Base-by-base conservation (phyloP, 2,888 invertebrate genomes). In the Hoplodrina ambigua region DNA sequence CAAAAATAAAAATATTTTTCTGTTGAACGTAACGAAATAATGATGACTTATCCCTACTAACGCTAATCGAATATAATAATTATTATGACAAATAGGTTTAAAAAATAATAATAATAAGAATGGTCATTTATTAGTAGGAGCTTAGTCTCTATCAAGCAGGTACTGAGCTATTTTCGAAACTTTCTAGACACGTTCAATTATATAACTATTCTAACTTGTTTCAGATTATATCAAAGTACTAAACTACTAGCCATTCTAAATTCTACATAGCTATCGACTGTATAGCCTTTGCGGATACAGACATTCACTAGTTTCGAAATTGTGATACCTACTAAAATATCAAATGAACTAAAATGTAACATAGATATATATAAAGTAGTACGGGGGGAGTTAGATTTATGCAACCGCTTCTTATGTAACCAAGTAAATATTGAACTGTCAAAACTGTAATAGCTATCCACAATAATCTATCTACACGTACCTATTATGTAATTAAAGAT, bases 291-390 rank as follows among this genome's bases (percentile, higher is more conserved):
- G 55, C 74, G 55, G 65, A 60, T 50, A 58, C 74, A 71, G 82
- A 75, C 82, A 84, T 80, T 82, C 78, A 75, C 80, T 72, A 55
- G 52, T 82, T 83, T 68, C 78, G 83, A 80, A 80, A 83, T 73
- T 63, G 67, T 49, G 50, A 68, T 64, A 79, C n/a, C n/a, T n/a
- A n/a, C 72, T 70, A 74, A 82, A 82, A 82, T 80, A 72, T 73
- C 58, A 54, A 76, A 75, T 65, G 44, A 50, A 72, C 61, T 65
- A 69, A 69, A 69, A 68, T 62, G 30, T 64, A 71, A 2, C 33
- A 2, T 2, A 25, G 2, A 41, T 55, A 66, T 20, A n/a, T 0
- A 17, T 17, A 53, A 19, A 6, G 17, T 41, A 11, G 37, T 59
- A 55, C 11, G 8, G 1, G 10, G 49, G 41, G 37, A 66, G 55